Base-by-base conservation (phyloP, 2,888 invertebrate species). In the Synergus gifuensis region DNA sequence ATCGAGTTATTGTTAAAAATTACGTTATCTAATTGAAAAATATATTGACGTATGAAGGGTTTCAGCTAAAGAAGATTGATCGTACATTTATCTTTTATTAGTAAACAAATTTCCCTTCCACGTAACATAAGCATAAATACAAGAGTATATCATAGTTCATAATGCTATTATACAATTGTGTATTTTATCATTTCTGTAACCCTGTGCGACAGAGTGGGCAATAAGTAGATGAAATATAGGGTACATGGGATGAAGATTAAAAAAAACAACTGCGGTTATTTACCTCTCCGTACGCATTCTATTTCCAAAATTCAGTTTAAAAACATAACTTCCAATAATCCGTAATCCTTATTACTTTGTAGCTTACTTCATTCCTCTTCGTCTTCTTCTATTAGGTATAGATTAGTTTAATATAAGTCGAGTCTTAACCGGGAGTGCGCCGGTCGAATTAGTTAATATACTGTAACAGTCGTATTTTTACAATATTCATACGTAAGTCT, bases 251-350 rank as follows among this genome's bases (percentile, higher is more conserved):
- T 42, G 58, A 54, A 49, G 36, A 60, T 62, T 14, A 0, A 44
- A 42, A 78, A 79, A 58, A 82, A 78, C 44, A 73, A 73, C 49
- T 73, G n/a, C 54, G 9, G 49, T 1, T 28, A 82, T 86, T 87
- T 90, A 89, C 89, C 91, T 91, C 90, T 90, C 89, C 90, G 89
- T 91, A 90, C 90, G 90, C 89, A 89, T 90, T 91, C 91, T 91
- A 91, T 91, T 91, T 91, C 89, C 89, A 90, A 91, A 91, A 89
- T 90, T 90, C 88, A 90, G 88, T 90, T 91, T 89, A 90, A 91
- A 91, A 91, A 90, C 91, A 90, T 88, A 91, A 91, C 90, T 91
- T 88, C 88, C 86, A 91, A 89, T 89, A 90, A 88, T 89, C 87
- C 88, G 88, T 88, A 89, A 90, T 90, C 89, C 88, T 85, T 88